Conservation (phyloP, 2,888 invertebrate genomes). For the Conops quadrifasciatus region DNA sequence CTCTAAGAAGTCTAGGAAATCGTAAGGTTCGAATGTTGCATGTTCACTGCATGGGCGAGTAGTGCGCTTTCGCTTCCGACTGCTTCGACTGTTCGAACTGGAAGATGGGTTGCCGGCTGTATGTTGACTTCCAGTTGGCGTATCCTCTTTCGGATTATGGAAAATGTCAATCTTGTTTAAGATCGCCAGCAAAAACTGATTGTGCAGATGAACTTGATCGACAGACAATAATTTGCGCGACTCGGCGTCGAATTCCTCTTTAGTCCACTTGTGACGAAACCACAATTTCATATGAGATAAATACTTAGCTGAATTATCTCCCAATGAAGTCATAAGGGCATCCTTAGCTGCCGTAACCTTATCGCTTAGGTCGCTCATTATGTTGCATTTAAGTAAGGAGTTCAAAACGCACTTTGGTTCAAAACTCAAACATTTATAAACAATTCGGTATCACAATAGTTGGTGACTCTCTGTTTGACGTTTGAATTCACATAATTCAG, state of each 20-base stretch:
- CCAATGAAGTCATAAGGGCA: constrained; percentile 66
- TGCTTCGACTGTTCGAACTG: constrained; percentile 43
- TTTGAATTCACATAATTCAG: too few relatives aligned
- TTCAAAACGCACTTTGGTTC: too few relatives aligned
- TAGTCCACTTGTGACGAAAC: constrained; percentile 79
- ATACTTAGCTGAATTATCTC: constrained; percentile 76
- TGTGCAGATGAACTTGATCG: constrained; percentile 83
- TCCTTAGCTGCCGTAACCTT: constrained; percentile 57
- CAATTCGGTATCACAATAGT: too few relatives aligned
- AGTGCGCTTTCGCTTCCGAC: constrained; percentile 67
- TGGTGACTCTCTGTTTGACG: too few relatives aligned
- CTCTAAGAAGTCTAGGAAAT: constrained; percentile 70
- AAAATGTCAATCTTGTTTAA: constrained; percentile 74
- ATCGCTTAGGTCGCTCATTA: constrained; percentile 56
- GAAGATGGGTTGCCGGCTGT: constrained; percentile 36
- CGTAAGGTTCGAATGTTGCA: constrained; percentile 71
- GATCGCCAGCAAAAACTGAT: constrained; percentile 82
- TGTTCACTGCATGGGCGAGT: constrained; percentile 68
- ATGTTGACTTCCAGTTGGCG: constrained; percentile 26
- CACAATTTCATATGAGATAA: constrained; percentile 78
- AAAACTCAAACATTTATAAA: too few relatives aligned
- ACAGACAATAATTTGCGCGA: constrained; percentile 76
- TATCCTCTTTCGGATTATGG: constrained; percentile 49
- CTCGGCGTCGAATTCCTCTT: constrained; percentile 84
- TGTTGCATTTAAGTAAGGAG: background rate